Percentiles rank a stretch among this genome's conserved stretches.
Evolutionary conservation across 2,888 invertebrate species (phyloP).

Genomic region (Antitype chi): DNA sequence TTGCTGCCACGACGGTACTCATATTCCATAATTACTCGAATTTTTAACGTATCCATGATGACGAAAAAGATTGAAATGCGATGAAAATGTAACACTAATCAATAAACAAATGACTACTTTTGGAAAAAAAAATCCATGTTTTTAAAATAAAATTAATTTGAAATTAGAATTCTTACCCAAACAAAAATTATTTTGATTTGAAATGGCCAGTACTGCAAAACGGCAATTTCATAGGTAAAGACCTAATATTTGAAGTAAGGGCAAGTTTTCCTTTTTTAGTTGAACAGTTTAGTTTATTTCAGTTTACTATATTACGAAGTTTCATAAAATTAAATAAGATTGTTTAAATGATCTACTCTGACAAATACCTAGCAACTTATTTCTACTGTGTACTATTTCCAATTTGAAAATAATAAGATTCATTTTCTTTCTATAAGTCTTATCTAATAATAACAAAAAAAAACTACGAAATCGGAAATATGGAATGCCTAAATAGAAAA

Average conservation of each 20-base stretch:
- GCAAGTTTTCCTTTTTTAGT: neutral
- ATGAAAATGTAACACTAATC: no score
- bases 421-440: neutral
- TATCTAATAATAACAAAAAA: neutral
- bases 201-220: no score
- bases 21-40: no score
- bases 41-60: no score
- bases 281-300: neutral
- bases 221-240: no score
- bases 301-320: neutral
- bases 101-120: no score
- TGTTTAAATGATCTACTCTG: neutral
- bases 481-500: conserved; percentile 8
- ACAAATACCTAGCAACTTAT: neutral
- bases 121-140: no score
- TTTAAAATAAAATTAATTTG: no score
- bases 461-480: neutral
- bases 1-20: no score
- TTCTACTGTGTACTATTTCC: neutral
- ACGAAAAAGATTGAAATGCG: no score
- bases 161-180: no score
- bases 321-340: neutral
- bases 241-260: neutral
- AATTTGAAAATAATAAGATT: neutral
- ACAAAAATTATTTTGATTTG: no score